These are phyloP conservation scores for Balaenoptera acutorostrata DNA, from an alignment of 2,113 vertebrate species.

Conservation along the genomic window DNA sequence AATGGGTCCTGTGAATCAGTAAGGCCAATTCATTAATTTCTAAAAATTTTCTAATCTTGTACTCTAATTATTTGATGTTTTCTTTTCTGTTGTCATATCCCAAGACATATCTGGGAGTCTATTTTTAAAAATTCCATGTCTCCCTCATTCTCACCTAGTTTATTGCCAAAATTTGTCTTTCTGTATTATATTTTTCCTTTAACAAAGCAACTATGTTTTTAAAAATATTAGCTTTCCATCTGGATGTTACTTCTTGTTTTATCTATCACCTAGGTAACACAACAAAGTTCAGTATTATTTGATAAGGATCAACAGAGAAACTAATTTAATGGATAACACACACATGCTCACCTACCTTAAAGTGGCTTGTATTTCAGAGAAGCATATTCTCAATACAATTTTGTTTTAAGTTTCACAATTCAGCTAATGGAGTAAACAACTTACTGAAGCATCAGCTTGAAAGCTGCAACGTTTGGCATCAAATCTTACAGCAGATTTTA, in stretches of 20 bases:
- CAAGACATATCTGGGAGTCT: not conserved
- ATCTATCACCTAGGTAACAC: not conserved
- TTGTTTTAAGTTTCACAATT: constrained; percentile 1
- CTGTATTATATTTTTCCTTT: not conserved
- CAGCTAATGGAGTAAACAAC: not conserved
- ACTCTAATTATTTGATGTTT: not conserved
- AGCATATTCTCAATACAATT: not conserved
- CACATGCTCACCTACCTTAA: not conserved
- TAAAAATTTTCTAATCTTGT: not conserved
- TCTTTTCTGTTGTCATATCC: not conserved
- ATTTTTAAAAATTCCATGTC: not conserved
- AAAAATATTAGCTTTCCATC: not conserved
- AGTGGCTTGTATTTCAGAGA: not conserved
- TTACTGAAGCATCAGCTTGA: not conserved
- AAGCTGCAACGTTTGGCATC: not conserved
- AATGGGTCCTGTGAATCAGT: not conserved
- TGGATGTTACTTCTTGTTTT: not conserved
- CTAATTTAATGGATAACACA: not conserved
- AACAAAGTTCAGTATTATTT: not conserved
- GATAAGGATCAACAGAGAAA: not conserved
- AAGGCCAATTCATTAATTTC: not conserved
- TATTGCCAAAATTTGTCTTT: not conserved
- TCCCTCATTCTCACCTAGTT: not conserved
- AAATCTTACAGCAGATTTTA: not conserved
- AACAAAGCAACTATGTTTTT: not conserved